These are phyloP conservation scores for Pelusios castaneus DNA, from an alignment of 2,113 vertebrate genomes.

Conservation along the genomic window DNA sequence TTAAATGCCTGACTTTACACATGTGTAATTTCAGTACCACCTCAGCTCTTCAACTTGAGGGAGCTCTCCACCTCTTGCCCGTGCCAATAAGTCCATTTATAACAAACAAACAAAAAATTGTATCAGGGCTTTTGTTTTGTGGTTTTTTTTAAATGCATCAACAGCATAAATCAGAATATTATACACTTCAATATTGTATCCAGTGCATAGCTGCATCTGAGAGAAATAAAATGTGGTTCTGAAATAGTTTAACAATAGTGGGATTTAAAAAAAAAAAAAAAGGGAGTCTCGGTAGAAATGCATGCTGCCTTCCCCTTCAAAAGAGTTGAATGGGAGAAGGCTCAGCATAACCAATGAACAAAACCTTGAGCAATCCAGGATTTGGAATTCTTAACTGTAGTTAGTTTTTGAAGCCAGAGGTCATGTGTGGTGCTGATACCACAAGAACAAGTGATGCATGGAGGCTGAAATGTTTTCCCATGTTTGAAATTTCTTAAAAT, in stretches of 20 bases:
- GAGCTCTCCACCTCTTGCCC: not conserved
- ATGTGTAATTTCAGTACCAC: not conserved
- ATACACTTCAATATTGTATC: not conserved
- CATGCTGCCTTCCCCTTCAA: too few relatives aligned
- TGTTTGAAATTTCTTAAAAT: not conserved
- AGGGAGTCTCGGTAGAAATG: too few relatives aligned
- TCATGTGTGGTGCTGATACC: not conserved
- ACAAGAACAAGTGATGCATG: not conserved
- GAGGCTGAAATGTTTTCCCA: not conserved
- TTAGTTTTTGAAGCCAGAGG: not conserved
- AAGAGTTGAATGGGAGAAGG: not conserved
- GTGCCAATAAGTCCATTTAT: not conserved
- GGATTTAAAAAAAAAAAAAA: too few relatives aligned
- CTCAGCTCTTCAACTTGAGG: not conserved
- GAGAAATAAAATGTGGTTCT: slow-evolving; percentile 12
- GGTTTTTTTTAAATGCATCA: not conserved
- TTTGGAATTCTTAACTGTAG: not conserved
- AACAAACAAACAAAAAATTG: slow-evolving; percentile 15
- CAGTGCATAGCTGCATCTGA: not conserved
- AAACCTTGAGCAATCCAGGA: not conserved
- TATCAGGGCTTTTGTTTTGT: too few relatives aligned
- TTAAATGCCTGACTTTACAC: not conserved
- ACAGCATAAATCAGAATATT: slow-evolving; percentile 20
- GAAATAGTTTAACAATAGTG: not conserved
- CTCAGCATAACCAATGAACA: not conserved